Percentiles rank a stretch among this genome's conserved stretches.
These are phyloP conservation scores for Chouioia cunea DNA, from an alignment of 2,888 invertebrate species.

Conservation along the genomic window DNA sequence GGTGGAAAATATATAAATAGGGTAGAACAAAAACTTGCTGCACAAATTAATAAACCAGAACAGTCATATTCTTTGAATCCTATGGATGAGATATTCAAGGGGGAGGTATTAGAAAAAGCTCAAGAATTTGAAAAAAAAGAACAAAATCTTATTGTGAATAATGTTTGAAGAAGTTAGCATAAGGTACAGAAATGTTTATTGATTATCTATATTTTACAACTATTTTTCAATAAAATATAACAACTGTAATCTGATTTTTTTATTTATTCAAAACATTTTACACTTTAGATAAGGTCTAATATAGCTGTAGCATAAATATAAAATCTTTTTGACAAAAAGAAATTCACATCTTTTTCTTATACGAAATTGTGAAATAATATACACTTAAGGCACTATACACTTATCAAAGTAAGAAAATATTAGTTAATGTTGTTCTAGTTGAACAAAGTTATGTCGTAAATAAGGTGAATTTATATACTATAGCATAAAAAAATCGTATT, in stretches of 20 bases:
- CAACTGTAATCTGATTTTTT: constrained; percentile 22
- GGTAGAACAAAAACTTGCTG: constrained; percentile 83
- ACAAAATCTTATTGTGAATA: constrained; percentile 37
- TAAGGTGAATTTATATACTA: too few species aligned
- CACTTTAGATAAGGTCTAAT: constrained; percentile 56
- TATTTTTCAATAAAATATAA: constrained; percentile 36
- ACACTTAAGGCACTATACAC: constrained; percentile 24
- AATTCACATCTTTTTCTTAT: not conserved
- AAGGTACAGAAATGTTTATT: constrained; percentile 42
- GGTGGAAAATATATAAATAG: constrained; percentile 84
- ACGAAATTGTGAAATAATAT: constrained; percentile 11
- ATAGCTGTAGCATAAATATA: constrained; percentile 31
- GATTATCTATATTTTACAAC: constrained; percentile 26
- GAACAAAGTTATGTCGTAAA: too few species aligned
- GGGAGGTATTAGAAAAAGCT: constrained; percentile 75
- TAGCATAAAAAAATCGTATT: too few species aligned
- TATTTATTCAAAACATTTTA: constrained; percentile 14
- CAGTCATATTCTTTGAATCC: constrained; percentile 81
- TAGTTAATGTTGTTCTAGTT: too few species aligned
- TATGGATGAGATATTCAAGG: constrained; percentile 81
- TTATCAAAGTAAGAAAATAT: not conserved
- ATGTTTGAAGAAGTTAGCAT: constrained; percentile 45
- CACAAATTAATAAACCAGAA: constrained; percentile 80
- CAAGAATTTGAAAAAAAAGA: constrained; percentile 65
- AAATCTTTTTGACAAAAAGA: not conserved